Conservation (phyloP, 2,888 invertebrate genomes). For the Odontocolon sp. region DNA sequence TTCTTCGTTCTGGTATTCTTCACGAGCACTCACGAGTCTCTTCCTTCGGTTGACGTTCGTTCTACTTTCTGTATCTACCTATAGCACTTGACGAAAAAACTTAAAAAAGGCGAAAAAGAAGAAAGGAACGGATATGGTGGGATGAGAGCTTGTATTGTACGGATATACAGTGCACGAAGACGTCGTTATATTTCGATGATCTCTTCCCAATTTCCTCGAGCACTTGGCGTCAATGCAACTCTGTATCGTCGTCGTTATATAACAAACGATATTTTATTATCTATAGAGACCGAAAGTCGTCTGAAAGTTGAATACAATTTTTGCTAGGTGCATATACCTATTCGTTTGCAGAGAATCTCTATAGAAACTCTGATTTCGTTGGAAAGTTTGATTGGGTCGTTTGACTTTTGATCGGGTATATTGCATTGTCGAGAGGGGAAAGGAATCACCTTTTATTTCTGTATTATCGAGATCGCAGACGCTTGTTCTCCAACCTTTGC, state of each 20-base stretch:
- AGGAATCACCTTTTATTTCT: conserved; percentile 52
- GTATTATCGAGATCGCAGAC: conserved; percentile 49
- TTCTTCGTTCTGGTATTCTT: conserved; percentile 15
- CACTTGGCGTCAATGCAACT: conserved; percentile 1
- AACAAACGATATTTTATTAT: conserved; percentile 21
- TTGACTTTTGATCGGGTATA: conserved; percentile 44
- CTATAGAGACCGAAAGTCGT: conserved; percentile 1
- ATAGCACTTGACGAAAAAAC: conserved; percentile 15
- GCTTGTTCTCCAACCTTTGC: conserved; percentile 19
- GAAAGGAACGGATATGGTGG: conserved; percentile 8
- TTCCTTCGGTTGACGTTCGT: not conserved
- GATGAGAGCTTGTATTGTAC: conserved; percentile 15
- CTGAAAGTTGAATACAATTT: conserved; percentile 19
- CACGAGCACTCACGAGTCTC: not conserved
- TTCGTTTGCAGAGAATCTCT: not conserved
- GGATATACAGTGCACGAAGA: not conserved
- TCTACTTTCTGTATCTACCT: conserved; percentile 7
- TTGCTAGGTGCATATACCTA: not conserved
- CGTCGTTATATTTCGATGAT: conserved; percentile 40
- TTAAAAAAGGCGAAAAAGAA: too few species aligned
- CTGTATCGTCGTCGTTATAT: not conserved
- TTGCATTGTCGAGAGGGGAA: conserved; percentile 9
- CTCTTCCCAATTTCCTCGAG: conserved; percentile 31
- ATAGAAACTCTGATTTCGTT: conserved; percentile 21
- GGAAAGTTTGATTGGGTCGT: conserved; percentile 54